phyloP scores from a whole-genome alignment of 2,888 invertebrate genomes.

The Blastobasis lacticolella region DNA sequence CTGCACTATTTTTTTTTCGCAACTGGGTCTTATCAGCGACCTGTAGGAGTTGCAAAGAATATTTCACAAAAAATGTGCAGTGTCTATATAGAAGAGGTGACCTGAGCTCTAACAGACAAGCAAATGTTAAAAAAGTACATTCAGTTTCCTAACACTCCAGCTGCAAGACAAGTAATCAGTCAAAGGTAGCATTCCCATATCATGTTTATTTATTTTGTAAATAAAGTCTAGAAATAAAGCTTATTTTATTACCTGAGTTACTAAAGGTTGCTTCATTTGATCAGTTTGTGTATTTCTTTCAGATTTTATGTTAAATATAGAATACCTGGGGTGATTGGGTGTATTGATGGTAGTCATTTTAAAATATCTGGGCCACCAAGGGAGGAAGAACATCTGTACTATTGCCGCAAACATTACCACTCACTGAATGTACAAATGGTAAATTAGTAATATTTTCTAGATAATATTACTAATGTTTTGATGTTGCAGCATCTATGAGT shows the following conservation, averaged over 20 bases:
- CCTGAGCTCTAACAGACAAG: slow-evolving; percentile 8
- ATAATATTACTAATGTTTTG: no score
- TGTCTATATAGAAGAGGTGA: slow-evolving; percentile 15
- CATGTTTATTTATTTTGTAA: not conserved
- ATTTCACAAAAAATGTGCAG: no score
- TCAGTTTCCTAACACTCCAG: slow-evolving; percentile 7
- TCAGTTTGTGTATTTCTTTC: no score
- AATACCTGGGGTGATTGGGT: no score
- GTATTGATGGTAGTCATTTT: slow-evolving; percentile 13
- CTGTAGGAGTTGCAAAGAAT: no score
- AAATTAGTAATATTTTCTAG: no score
- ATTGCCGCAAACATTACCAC: slow-evolving; percentile 16
- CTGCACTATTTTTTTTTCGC: no score
- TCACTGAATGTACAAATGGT: slow-evolving; percentile 22
- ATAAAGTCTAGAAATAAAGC: not conserved
- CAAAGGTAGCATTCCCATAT: not conserved
- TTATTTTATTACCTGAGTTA: not conserved
- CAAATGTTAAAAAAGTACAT: slow-evolving; percentile 9
- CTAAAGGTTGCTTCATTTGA: slow-evolving; percentile 5
- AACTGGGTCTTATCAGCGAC: no score
- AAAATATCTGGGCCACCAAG: slow-evolving; percentile 10
- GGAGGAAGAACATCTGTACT: slow-evolving; percentile 13
- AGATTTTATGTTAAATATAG: no score
- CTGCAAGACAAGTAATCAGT: slow-evolving; percentile 1
- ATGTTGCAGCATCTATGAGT: no score